Evolutionary conservation across 2,797 vertebrate genomes (phyloP), one percentile per base, ranked within the genome.

Genomic region (Peromyscus attwateri): DNA sequence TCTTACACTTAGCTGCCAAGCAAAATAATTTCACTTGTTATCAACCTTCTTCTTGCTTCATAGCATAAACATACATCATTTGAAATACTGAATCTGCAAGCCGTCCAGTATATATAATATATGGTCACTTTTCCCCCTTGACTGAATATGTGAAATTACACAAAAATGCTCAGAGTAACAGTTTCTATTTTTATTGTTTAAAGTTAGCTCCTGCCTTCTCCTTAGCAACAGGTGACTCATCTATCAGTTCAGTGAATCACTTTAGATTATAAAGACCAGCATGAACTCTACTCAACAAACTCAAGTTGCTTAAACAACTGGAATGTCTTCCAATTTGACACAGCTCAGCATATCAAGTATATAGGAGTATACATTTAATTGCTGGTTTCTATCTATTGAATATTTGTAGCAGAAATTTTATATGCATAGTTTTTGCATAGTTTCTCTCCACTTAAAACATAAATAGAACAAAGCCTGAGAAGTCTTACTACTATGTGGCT

Each of bases 21-120:
- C 29, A 96, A 96, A 96, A 84, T 77, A 17, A 97, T 97, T 96
- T 73, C 55, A 76, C 95, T 95, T 97, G 52, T 97, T 98, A 97
- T 94, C 66, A 97, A 57, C 84, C 95, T 62, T 62, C 60, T 62
- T 62, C 21, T 62, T 62, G 23, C 60, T 96, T 64, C 40, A 87
- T 95, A 98, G 16, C 40, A 94, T 95, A 94, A 29, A 62, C 4
- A 21, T 92, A 96, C 80, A 96, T 5, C 27, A 87, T 91, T 64
- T 95, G 84, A 92, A 96, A 89, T 75, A 87, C 57, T 88, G 92
- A 97, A 92, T 95, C 49, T 62, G 83, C 52, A 97, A 34, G 19
- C 10, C 87, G 94, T 97, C 85, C 95, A 62, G 89, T 57, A 92
- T 73, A 90, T 84, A 62, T 34, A 52, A 60, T 76, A 77, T 43